A percentile compares a stretch with the other conserved stretches of the same genome.
Conservation (phyloP, 2,888 invertebrate genomes). For the Coelinius sp. region DNA sequence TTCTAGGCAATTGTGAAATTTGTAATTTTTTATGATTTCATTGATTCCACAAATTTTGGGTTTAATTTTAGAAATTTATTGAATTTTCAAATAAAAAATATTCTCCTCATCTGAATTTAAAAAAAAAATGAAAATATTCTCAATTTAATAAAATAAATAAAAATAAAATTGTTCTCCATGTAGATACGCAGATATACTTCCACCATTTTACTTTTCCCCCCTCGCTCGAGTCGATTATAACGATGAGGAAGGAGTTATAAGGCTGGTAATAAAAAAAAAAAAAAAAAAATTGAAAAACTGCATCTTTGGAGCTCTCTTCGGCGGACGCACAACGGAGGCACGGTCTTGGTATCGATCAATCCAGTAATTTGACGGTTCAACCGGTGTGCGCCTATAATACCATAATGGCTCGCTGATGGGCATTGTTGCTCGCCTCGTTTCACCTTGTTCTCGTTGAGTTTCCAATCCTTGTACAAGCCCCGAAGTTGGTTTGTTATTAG, state of each 20-base stretch:
- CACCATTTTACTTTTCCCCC: slow-evolving; percentile 51
- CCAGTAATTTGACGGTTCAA: slow-evolving; percentile 57
- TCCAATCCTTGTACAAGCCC: slow-evolving; percentile 28
- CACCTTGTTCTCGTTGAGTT: slow-evolving; percentile 45
- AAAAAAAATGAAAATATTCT: no score
- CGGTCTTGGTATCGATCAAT: slow-evolving; percentile 53
- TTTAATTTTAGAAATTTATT: background rate
- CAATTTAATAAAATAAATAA: no score
- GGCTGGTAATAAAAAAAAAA: background rate
- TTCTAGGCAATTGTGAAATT: no score
- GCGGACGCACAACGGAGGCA: slow-evolving; percentile 6
- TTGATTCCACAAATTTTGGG: background rate
- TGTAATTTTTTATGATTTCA: no score
- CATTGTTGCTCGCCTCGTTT: slow-evolving; percentile 53
- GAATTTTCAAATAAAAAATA: background rate
- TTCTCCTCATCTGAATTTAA: no score
- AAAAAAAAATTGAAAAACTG: background rate
- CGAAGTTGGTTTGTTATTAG: slow-evolving; percentile 44
- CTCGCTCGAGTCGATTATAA: slow-evolving; percentile 43
- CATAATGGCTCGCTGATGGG: slow-evolving; percentile 56
- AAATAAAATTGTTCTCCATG: no score
- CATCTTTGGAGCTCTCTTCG: background rate
- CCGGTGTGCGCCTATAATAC: slow-evolving; percentile 50
- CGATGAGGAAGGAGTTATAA: slow-evolving; percentile 11
- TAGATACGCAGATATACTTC: no score